Percentiles rank a stretch among this genome's conserved stretches.
These are phyloP conservation scores for Orchesellides sinensis DNA, from an alignment of 2,888 invertebrate species.

Conservation along the genomic window DNA sequence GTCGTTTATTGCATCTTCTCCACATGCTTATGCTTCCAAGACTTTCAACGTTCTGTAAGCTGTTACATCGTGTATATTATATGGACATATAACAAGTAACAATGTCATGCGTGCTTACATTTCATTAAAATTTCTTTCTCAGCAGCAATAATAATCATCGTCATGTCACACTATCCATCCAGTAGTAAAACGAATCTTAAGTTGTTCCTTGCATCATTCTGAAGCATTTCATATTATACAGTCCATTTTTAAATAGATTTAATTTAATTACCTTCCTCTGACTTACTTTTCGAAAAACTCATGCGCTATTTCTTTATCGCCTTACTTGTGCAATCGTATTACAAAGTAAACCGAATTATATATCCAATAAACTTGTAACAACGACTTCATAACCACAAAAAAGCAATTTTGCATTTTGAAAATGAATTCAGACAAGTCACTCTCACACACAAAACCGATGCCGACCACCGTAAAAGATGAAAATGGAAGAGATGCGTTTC, in stretches of 20 bases:
- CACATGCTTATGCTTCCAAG: not conserved
- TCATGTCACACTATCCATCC: not conserved
- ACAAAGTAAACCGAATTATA: too few relatives aligned
- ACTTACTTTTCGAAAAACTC: not conserved
- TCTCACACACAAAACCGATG: too few relatives aligned
- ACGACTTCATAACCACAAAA: too few relatives aligned
- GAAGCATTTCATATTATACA: not conserved
- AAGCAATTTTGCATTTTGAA: too few relatives aligned
- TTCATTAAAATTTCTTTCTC: not conserved
- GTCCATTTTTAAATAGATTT: not conserved
- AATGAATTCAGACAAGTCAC: too few relatives aligned
- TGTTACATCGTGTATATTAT: not conserved
- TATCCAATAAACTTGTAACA: too few relatives aligned
- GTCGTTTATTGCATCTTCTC: not conserved
- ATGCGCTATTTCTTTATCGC: too few relatives aligned
- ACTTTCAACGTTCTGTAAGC: not conserved
- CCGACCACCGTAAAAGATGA: too few relatives aligned
- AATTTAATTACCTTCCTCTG: not conserved
- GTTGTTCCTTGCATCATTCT: too few relatives aligned
- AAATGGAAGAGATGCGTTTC: not conserved
- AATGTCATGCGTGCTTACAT: slow-evolving; percentile 1
- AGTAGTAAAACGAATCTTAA: not conserved
- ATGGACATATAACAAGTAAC: not conserved
- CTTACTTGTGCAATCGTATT: too few relatives aligned
- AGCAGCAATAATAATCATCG: not conserved